A percentile compares a stretch with the other conserved stretches of the same genome.
These are phyloP conservation scores for Sesia apiformis DNA, from an alignment of 2,888 invertebrate genomes.

Conservation along the genomic window DNA sequence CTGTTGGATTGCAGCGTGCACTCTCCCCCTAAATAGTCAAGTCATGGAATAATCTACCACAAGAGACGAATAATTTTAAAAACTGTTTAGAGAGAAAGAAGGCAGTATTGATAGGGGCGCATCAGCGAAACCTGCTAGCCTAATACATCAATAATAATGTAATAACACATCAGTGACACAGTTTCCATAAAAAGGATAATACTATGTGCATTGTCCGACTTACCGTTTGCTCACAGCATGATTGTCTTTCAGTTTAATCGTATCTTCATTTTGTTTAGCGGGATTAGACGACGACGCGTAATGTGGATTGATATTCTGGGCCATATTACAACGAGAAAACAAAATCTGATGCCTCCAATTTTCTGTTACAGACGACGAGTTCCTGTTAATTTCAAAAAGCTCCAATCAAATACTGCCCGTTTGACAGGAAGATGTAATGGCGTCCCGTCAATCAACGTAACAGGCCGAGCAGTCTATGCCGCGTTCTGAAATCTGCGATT, in stretches of 20 bases:
- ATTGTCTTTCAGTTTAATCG: conserved; percentile 84
- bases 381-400: conserved; percentile 69
- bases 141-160: too few relatives aligned
- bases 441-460: conserved; percentile 26
- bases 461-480: too few relatives aligned
- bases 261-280: conserved; percentile 87
- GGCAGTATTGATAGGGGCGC: background rate
- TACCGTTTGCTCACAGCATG: conserved; percentile 94
- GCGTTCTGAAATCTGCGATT: too few relatives aligned
- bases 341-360: conserved; percentile 46
- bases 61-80: too few relatives aligned
- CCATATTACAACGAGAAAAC: conserved; percentile 75
- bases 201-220: conserved; percentile 27
- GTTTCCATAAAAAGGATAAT: conserved; percentile 4
- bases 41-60: too few relatives aligned
- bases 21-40: too few relatives aligned
- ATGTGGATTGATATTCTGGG: conserved; percentile 90
- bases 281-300: conserved; percentile 82
- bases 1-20: too few relatives aligned
- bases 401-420: conserved; percentile 60
- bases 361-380: conserved; percentile 60
- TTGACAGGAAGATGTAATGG: conserved; percentile 63
- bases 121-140: too few relatives aligned
- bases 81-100: too few relatives aligned
- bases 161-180: background rate